Evolutionary conservation across 2,113 vertebrate species (phyloP), one percentile per base, ranked within the genome.

Genomic region (Bambusicola thoracicus): DNA sequence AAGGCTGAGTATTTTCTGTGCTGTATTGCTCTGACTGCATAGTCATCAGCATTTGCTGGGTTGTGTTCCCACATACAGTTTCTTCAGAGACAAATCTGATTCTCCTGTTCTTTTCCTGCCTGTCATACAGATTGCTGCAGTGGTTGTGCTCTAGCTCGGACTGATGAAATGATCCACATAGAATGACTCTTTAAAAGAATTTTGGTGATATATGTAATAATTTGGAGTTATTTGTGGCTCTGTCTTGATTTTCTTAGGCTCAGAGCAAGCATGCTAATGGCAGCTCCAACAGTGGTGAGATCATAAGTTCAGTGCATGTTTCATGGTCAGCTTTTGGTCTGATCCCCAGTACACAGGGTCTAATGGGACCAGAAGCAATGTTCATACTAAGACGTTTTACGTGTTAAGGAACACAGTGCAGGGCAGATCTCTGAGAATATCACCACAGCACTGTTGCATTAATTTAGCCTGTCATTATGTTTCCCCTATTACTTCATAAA

Each of bases 221-320:
- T 29, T 51, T 9, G 4, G 30, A n/a, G 38, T 0, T 2, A 32
- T 34, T 13, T 4, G 0, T 2, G 29, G 34, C 66, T 41, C n/a
- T 65, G 58, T 16, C 27, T 66, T 43, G 53, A 15, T 73, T 72
- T 66, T 51, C 46, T 56, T 32, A 76, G 20, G 41, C 43, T 92
- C 34, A 38, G 49, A 65, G n/a, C 0, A 3, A 36, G 6, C 70
- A 40, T 41, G 27, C 22, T 62, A 8, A 3, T 2, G 24, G 17
- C 40, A 34, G 9, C 32, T 68, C 25, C 11, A 43, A 10, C 9
- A 1, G 19, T 25, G 43, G 63, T 56, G 38, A 53, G 70, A 8
- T 24, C 0, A 0, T 0, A 34, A 32, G 58, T 21, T 86, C 14
- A 0, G 70, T 34, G 58, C 25, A 1, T 5, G 43, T 40, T 22